phyloP scores from a whole-genome alignment of 1,140 invertebrate genomes.

The Drosophila equinoxialis region DNA sequence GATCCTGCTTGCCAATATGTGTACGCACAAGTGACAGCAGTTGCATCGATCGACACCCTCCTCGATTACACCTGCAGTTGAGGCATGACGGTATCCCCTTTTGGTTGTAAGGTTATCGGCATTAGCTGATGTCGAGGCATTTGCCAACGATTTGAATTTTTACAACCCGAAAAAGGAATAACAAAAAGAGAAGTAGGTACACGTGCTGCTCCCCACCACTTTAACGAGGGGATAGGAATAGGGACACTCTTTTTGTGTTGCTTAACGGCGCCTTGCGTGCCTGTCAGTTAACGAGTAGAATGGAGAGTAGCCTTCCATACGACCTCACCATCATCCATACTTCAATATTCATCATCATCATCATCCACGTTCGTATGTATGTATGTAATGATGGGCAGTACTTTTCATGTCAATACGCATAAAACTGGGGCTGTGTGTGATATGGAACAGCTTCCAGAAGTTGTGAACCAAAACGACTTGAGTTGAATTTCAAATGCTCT shows the following conservation, averaged over 20 bases:
- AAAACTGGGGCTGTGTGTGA: slow-evolving; percentile 51
- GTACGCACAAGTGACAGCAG: slow-evolving; percentile 52
- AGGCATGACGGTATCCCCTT: slow-evolving; percentile 32
- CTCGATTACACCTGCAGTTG: slow-evolving; percentile 74
- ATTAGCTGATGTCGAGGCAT: slow-evolving; percentile 62
- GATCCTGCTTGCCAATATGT: slow-evolving; percentile 45
- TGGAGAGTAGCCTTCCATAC: slow-evolving; percentile 41
- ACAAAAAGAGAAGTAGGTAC: slow-evolving; percentile 30
- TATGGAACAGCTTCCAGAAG: slow-evolving; percentile 67
- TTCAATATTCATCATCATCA: slow-evolving; percentile 18
- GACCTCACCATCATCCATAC: slow-evolving; percentile 38
- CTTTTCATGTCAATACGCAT: slow-evolving; percentile 76
- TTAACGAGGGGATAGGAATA: slow-evolving; percentile 16
- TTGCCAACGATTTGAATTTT: slow-evolving; percentile 71
- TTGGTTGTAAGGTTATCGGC: slow-evolving; percentile 53
- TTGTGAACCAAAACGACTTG: slow-evolving; percentile 16
- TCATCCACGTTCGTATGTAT: slow-evolving; percentile 9
- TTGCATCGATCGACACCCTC: slow-evolving; percentile 71
- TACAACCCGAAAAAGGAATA: not conserved
- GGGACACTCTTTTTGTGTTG: slow-evolving; percentile 29
- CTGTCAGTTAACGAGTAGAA: slow-evolving; percentile 64
- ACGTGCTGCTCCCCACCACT: slow-evolving; percentile 46
- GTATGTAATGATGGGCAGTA: slow-evolving; percentile 45
- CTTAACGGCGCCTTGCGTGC: slow-evolving; percentile 70
- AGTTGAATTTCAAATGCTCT: slow-evolving; percentile 9